Conservation (phyloP, 2,113 vertebrate species). For the Brachionichthys hirsutus region DNA sequence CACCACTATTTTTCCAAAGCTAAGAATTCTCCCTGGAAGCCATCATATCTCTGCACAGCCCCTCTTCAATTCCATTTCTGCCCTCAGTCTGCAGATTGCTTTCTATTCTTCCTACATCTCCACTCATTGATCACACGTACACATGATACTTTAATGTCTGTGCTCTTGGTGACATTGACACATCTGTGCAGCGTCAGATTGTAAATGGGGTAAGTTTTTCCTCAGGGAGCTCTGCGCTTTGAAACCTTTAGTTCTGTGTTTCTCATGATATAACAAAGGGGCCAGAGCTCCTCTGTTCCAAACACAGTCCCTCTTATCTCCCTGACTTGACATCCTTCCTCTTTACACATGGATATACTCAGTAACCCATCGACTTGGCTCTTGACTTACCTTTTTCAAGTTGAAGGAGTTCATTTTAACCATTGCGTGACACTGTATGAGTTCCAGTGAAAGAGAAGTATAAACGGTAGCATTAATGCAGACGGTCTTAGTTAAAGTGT, state of each 20-base stretch:
- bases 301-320: conserved; percentile 12
- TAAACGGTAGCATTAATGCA: background rate
- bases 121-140: conserved; percentile 50
- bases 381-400: conserved; percentile 17
- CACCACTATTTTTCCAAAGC: conserved; percentile 17
- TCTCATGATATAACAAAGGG: conserved; percentile 38
- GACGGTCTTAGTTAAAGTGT: background rate
- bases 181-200: conserved; percentile 45
- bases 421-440: conserved; percentile 5
- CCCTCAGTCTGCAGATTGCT: conserved; percentile 16
- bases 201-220: conserved; percentile 52
- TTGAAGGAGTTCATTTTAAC: conserved; percentile 9
- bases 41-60: conserved; percentile 8
- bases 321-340: conserved; percentile 4
- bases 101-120: conserved; percentile 32
- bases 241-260: conserved; percentile 47
- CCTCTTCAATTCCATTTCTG: conserved; percentile 1
- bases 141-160: conserved; percentile 57
- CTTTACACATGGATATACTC: conserved; percentile 15
- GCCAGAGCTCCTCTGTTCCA: conserved; percentile 25
- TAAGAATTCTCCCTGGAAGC: conserved; percentile 20
- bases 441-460: background rate
- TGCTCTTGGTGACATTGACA: conserved; percentile 55
- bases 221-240: conserved; percentile 53
- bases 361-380: conserved; percentile 3